Percentiles rank a stretch among this genome's conserved stretches.
These are phyloP conservation scores for Thecocarcelia acutangulata DNA, from an alignment of 2,888 invertebrate species.

Conservation along the genomic window DNA sequence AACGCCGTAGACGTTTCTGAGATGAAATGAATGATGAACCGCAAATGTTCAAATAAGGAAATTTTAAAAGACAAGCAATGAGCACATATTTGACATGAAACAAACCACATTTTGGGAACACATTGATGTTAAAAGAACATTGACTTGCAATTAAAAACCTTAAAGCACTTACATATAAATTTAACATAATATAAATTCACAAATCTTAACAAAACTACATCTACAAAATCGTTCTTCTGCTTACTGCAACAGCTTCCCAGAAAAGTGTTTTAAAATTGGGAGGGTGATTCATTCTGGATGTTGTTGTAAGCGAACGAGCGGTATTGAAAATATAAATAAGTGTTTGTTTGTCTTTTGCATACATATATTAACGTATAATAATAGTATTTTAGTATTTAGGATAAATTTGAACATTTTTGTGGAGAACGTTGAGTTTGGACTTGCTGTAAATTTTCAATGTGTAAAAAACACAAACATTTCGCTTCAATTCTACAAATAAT, in stretches of 20 bases:
- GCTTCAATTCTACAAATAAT: background rate
- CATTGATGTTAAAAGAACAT: constrained; percentile 41
- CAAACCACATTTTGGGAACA: constrained; percentile 18
- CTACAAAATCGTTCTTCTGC: constrained; percentile 1
- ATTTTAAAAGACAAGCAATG: constrained; percentile 30
- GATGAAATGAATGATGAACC: constrained; percentile 63
- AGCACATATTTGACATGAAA: constrained; percentile 17
- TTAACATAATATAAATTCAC: constrained; percentile 28
- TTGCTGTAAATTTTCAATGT: background rate
- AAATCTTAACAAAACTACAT: constrained; percentile 14
- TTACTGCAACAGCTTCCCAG: constrained; percentile 3
- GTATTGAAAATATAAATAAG: background rate
- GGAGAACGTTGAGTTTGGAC: background rate
- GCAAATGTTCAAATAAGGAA: constrained; percentile 48
- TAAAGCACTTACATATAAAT: constrained; percentile 11
- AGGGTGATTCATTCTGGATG: background rate
- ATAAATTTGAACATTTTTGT: constrained; percentile 16
- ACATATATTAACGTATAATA: constrained; percentile 28
- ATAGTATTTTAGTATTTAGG: constrained; percentile 55
- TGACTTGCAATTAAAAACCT: constrained; percentile 35
- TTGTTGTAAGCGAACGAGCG: background rate
- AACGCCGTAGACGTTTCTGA: constrained; percentile 81
- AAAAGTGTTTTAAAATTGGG: background rate
- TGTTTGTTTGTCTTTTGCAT: constrained; percentile 34
- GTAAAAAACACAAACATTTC: background rate